Evolutionary conservation across 1,140 invertebrate genomes (phyloP), one percentile per base, ranked within the genome.

Genomic region (Vanessa tameamea): DNA sequence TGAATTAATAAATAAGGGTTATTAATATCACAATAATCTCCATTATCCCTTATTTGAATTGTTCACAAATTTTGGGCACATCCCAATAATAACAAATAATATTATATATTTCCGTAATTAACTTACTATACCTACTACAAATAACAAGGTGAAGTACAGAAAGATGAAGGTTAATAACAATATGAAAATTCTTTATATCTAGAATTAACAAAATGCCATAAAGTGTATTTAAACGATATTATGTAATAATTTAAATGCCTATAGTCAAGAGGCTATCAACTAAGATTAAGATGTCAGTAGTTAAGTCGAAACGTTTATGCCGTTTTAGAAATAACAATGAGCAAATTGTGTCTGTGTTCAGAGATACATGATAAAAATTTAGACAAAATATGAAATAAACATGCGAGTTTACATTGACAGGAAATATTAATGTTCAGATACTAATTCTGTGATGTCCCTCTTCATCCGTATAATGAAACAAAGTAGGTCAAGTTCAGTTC

Each of bases 401-500:
- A 31, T 31, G 26, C 6, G 26, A 31, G 6, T 31, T 31, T 31
- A 31, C 26, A 31, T 31, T 31, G 26, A 31, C 3, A 6, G 26
- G 26, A 31, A 4, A 31, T 31, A 31, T 31, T 31, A 4, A 31
- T 31, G 26, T 31, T 3, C 3, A 43, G 37, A 43, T 2, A 43
- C 4, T 9, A 14, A 53, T 53, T 53, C 50, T 53, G 8, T 31
- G 26, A 9, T 16, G 50, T n/a, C 7, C 9, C 37, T 43, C 8
- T 43, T 43, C 7, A 6, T 9, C 7, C 37, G 37, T 43, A 43
- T 8, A 43, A 2, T n/a, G 15, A 8, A 16, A n/a, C 50, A n/a
- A 53, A 53, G 50, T 53, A 53, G 50, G 50, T 53, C 50, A 53
- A 53, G 50, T n/a, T 53, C 50, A 51, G n/a, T 53, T 53, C 4